A percentile compares a stretch with the other conserved stretches of the same genome.
phyloP scores from a whole-genome alignment of 2,888 invertebrate species.

The Sarcophaga caerulescens region DNA sequence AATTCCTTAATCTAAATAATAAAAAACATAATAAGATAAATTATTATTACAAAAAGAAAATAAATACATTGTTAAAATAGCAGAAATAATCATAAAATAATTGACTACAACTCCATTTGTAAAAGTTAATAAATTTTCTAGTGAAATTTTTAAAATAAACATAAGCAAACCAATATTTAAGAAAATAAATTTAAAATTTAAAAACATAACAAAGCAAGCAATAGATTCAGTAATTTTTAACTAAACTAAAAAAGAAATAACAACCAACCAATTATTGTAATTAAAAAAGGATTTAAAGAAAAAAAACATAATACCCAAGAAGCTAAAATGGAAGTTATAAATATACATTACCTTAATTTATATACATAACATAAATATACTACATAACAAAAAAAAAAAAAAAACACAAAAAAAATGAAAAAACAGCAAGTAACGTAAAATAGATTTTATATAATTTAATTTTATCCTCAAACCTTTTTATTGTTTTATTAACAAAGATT shows the following conservation, averaged over 20 bases:
- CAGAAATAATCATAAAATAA: slow-evolving; percentile 36
- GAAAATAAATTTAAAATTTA: slow-evolving; percentile 19
- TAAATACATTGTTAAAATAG: slow-evolving; percentile 50
- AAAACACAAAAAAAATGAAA: slow-evolving; percentile 22
- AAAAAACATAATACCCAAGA: slow-evolving; percentile 23
- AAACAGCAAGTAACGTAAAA: neutral
- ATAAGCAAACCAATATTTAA: slow-evolving; percentile 42
- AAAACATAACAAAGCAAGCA: slow-evolving; percentile 53
- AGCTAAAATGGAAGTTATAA: slow-evolving; percentile 50
- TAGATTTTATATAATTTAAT: slow-evolving; percentile 36
- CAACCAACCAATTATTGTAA: slow-evolving; percentile 1
- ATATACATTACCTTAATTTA: slow-evolving; percentile 48
- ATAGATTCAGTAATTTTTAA: slow-evolving; percentile 59
- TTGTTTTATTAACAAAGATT: slow-evolving; percentile 36
- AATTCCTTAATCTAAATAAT: neutral
- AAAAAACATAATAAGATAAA: neutral
- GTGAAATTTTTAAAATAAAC: slow-evolving; percentile 60
- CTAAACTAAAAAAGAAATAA: slow-evolving; percentile 5
- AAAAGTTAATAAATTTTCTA: slow-evolving; percentile 61
- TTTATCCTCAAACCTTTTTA: slow-evolving; percentile 31
- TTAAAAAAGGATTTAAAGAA: neutral
- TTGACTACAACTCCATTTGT: slow-evolving; percentile 41
- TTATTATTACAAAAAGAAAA: neutral
- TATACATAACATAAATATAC: slow-evolving; percentile 4
- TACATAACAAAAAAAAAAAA: neutral